Evolutionary conservation across 1,140 invertebrate genomes (phyloP).

Genomic region (Oncopeltus fasciatus): DNA sequence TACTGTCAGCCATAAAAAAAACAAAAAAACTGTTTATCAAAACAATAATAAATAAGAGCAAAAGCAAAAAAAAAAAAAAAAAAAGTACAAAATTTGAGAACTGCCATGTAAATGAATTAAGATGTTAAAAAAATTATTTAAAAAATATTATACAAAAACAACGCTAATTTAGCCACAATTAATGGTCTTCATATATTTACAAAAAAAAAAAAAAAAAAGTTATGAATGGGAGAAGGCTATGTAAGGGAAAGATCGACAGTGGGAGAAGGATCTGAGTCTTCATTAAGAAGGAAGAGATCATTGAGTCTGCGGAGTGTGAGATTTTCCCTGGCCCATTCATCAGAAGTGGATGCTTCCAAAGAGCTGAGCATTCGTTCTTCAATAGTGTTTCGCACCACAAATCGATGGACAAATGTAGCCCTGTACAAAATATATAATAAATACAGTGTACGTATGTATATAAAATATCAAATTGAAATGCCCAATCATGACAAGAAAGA

Average conservation of each 20-base stretch:
- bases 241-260: no score
- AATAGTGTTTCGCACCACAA: constrained; percentile 50
- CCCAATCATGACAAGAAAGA: no score
- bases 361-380: constrained; percentile 44
- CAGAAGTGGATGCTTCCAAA: constrained; percentile 14
- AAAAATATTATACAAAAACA: no score
- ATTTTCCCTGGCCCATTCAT: constrained; percentile 20
- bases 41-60: no score
- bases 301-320: constrained; percentile 20
- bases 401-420: constrained; percentile 48
- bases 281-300: constrained; percentile 18
- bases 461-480: no score
- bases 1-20: no score
- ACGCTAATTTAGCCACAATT: no score
- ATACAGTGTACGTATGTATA: no score
- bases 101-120: not conserved
- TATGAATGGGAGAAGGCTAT: no score
- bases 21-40: no score
- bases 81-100: not conserved
- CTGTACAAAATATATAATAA: constrained; percentile 24
- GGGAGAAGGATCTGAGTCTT: no score
- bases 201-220: not conserved
- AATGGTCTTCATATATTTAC: no score
- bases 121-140: not conserved
- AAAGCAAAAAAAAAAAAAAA: constrained; percentile 10